A percentile compares a stretch with the other conserved stretches of the same genome.
Conservation (phyloP, 2,113 vertebrate genomes). For the Gopherus flavomarginatus region DNA sequence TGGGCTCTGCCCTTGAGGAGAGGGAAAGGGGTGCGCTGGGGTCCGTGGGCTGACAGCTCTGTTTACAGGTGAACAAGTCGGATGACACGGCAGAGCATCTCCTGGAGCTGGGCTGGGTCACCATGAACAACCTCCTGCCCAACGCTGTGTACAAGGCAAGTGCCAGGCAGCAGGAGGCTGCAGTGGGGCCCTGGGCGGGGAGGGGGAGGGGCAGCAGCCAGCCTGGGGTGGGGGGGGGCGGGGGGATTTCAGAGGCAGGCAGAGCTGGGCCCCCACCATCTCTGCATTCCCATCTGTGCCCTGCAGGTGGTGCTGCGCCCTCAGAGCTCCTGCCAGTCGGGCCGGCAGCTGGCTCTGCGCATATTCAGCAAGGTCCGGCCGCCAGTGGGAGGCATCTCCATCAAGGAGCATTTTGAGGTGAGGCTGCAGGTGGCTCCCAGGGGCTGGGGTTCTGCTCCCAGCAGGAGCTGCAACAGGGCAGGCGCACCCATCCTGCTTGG, state of each 20-base stretch:
- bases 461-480: no score
- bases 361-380: conserved; percentile 99
- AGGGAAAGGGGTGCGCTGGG: rapidly evolving
- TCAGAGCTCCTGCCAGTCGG: conserved; percentile 93
- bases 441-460: not conserved
- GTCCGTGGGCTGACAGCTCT: not conserved
- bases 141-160: conserved; percentile 95
- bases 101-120: conserved; percentile 97
- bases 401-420: conserved; percentile 99
- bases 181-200: conserved; percentile 2
- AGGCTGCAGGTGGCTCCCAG: not conserved
- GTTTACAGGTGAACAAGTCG: conserved; percentile 92
- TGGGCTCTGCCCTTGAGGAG: no score
- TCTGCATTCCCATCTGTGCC: not conserved
- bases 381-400: conserved; percentile 96
- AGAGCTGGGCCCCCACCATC: not conserved
- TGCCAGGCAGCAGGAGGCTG: rapidly evolving
- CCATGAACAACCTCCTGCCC: conserved; percentile 97
- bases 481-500: not conserved
- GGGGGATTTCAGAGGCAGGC: not conserved
- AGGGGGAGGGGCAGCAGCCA: not conserved
- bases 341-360: conserved; percentile 93
- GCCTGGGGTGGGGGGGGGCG: not conserved
- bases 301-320: conserved; percentile 95
- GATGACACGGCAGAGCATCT: conserved; percentile 98